Conservation (phyloP, 2,113 vertebrate genomes). For the Halcyon malimbica region DNA sequence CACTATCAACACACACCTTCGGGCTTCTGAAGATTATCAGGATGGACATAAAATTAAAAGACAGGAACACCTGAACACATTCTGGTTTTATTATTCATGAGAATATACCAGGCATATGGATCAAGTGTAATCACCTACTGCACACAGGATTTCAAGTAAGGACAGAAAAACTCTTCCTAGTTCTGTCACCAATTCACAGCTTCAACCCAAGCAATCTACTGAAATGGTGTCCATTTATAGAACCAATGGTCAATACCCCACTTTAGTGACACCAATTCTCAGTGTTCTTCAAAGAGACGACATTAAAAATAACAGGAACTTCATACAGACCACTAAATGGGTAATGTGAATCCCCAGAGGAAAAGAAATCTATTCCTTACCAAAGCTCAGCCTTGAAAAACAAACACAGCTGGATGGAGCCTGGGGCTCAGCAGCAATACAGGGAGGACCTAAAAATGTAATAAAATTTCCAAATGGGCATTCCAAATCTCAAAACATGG, state of each 20-base stretch:
- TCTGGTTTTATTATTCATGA: background rate
- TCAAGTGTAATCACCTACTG: background rate
- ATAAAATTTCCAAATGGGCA: background rate
- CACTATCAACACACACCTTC: rapidly evolving
- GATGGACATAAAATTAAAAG: background rate
- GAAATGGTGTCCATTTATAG: background rate
- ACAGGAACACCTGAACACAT: background rate
- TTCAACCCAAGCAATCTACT: background rate
- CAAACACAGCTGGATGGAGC: background rate
- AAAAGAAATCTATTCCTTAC: slow-evolving; percentile 63
- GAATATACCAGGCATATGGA: background rate
- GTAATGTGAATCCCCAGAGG: background rate
- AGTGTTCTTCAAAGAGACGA: background rate
- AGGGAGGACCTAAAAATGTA: slow-evolving; percentile 56
- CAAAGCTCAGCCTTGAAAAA: slow-evolving; percentile 67
- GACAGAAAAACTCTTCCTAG: background rate
- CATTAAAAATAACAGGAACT: background rate
- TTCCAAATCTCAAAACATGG: background rate
- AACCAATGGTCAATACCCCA: rapidly evolving
- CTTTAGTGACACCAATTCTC: background rate
- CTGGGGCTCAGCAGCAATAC: slow-evolving; percentile 68
- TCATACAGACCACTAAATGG: rapidly evolving
- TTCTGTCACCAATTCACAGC: background rate
- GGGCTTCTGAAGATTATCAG: background rate
- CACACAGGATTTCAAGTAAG: background rate